phyloP scores from a whole-genome alignment of 2,888 invertebrate species.

The Cerastis rubricosa region DNA sequence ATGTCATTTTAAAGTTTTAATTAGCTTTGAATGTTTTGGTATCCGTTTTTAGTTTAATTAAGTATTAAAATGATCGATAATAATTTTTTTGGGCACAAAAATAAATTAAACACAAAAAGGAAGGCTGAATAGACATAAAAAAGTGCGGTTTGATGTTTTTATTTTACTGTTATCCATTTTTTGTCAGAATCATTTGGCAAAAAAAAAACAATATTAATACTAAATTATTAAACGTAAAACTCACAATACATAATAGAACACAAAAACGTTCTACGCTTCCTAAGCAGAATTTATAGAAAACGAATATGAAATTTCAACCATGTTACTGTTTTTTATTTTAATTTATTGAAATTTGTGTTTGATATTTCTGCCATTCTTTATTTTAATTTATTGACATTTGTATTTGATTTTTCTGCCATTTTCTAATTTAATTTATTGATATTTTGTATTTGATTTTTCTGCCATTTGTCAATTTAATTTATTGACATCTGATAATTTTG shows the following conservation, averaged over 20 bases:
- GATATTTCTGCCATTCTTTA: no score
- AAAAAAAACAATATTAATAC: background rate
- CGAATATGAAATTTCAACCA: background rate
- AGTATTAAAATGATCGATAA: background rate
- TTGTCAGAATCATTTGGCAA: background rate
- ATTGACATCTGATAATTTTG: no score
- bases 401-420: no score
- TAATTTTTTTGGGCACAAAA: background rate
- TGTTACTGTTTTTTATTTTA: no score
- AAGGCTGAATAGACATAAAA: background rate
- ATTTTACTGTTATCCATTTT: no score
- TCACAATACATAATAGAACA: background rate
- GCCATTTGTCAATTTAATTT: no score
- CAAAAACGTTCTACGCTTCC: no score
- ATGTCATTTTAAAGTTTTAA: conserved; percentile 38
- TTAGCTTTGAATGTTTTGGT: background rate
- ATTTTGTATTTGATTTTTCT: no score
- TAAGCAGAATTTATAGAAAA: background rate
- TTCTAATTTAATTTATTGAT: no score
- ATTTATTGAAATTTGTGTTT: no score
- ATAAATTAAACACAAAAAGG: background rate
- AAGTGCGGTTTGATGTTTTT: no score
- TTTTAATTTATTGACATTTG: no score
- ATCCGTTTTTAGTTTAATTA: background rate
- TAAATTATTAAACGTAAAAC: background rate